A percentile compares a stretch with the other conserved stretches of the same genome.
Conservation (phyloP, 2,888 invertebrate genomes). For the Bhutanitis thaidina region DNA sequence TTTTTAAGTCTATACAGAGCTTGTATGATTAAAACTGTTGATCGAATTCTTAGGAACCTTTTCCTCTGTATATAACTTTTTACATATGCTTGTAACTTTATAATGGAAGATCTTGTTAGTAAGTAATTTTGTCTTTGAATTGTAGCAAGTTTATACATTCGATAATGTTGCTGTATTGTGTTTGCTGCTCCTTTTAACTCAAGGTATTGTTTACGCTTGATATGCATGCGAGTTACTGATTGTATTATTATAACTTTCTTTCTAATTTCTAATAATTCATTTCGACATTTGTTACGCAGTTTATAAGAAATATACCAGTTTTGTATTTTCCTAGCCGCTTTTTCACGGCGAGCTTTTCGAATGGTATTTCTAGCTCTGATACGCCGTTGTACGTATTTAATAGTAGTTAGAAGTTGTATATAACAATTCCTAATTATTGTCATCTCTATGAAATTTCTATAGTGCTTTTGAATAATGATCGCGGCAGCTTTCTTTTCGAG, state of each 20-base stretch:
- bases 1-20: conserved; percentile 52
- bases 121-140: conserved; percentile 34
- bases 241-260: conserved; percentile 50
- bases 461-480: conserved; percentile 60
- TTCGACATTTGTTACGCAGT: conserved; percentile 41
- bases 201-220: conserved; percentile 41
- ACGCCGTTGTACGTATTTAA: conserved; percentile 52
- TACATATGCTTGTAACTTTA: conserved; percentile 43
- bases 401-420: conserved; percentile 37
- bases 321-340: conserved; percentile 57
- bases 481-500: conserved; percentile 41
- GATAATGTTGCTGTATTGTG: conserved; percentile 42
- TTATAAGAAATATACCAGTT: conserved; percentile 50
- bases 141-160: conserved; percentile 43
- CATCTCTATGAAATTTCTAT: conserved; percentile 42
- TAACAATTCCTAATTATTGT: conserved; percentile 41
- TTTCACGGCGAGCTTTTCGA: conserved; percentile 24
- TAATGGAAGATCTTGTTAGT: conserved; percentile 25
- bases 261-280: conserved; percentile 41
- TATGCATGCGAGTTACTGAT: conserved; percentile 51
- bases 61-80: conserved; percentile 45
- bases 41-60: conserved; percentile 41
- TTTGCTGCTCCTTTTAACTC: conserved; percentile 33
- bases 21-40: conserved; percentile 53
- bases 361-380: conserved; percentile 44